A percentile compares a stretch with the other conserved stretches of the same genome.
These are phyloP conservation scores for Burhinus oedicnemus DNA, from an alignment of 2,113 vertebrate genomes.

Conservation along the genomic window DNA sequence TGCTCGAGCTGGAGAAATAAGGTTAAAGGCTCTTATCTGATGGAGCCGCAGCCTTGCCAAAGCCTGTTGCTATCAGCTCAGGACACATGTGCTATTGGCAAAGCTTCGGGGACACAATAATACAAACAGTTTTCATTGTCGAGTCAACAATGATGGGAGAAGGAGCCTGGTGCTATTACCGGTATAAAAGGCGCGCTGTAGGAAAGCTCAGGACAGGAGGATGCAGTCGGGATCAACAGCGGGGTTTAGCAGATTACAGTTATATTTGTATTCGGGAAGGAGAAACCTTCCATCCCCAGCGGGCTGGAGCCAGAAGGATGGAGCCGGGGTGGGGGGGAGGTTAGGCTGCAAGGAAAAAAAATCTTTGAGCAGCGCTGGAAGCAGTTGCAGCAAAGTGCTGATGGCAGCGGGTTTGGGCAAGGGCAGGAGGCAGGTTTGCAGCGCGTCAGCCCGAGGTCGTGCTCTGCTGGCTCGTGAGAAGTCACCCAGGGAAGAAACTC, in stretches of 20 bases:
- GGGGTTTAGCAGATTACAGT: constrained; percentile 36
- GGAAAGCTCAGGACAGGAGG: constrained; percentile 59
- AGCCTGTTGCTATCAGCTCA: constrained; percentile 83
- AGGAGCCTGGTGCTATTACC: constrained; percentile 58
- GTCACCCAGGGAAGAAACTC: neutral
- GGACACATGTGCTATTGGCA: constrained; percentile 82
- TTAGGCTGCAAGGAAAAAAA: constrained; percentile 22
- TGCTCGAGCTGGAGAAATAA: constrained; percentile 24
- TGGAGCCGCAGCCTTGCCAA: constrained; percentile 71
- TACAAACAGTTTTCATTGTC: constrained; percentile 74
- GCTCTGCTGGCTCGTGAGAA: neutral
- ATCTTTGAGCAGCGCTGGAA: neutral
- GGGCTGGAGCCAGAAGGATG: constrained; percentile 46
- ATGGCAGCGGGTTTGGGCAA: constrained; percentile 5
- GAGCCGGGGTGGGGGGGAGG: neutral
- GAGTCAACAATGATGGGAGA: constrained; percentile 73
- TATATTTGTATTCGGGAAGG: constrained; percentile 56
- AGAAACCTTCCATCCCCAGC: constrained; percentile 43
- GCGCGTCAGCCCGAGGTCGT: neutral
- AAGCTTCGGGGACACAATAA: constrained; percentile 72
- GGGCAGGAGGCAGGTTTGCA: neutral
- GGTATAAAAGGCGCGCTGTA: constrained; percentile 46
- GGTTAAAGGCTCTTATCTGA: constrained; percentile 71
- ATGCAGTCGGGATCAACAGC: constrained; percentile 56
- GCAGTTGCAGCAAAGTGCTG: constrained; percentile 34